Percentiles rank a stretch among this genome's conserved stretches.
These are phyloP conservation scores for Microtus pennsylvanicus DNA, from an alignment of 2,113 vertebrate genomes.

Conservation along the genomic window DNA sequence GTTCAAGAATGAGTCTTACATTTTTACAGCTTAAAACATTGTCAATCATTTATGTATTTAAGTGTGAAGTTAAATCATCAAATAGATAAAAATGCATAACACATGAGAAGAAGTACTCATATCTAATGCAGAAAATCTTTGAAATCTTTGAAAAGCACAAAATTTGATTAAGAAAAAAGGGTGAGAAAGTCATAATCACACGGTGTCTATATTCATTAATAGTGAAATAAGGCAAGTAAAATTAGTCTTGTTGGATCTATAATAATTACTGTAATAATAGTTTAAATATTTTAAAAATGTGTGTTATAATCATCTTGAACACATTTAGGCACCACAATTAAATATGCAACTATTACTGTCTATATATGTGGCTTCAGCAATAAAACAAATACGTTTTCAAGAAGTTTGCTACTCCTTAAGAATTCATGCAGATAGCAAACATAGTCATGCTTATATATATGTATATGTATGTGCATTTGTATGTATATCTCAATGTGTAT, in stretches of 20 bases:
- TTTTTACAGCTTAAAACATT: conserved; percentile 24
- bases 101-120: neutral
- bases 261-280: neutral
- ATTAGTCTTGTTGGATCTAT: neutral
- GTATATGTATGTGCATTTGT: neutral
- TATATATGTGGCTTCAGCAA: neutral
- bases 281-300: neutral
- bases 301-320: neutral
- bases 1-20: conserved; percentile 11
- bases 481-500: neutral
- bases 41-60: neutral
- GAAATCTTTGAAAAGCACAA: conserved; percentile 15
- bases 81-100: neutral
- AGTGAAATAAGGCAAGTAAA: conserved; percentile 5
- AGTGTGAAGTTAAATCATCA: neutral
- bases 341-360: neutral
- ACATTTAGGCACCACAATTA: neutral
- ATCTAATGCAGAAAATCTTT: conserved; percentile 10
- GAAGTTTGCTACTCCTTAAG: neutral
- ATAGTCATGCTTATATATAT: neutral
- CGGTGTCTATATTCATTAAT: neutral
- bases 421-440: neutral
- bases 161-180: neutral
- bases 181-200: neutral
- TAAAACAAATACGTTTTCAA: neutral